Percentiles rank a stretch among this genome's conserved stretches.
phyloP scores from a whole-genome alignment of 2,113 vertebrate genomes.

The Cololabis saira region DNA sequence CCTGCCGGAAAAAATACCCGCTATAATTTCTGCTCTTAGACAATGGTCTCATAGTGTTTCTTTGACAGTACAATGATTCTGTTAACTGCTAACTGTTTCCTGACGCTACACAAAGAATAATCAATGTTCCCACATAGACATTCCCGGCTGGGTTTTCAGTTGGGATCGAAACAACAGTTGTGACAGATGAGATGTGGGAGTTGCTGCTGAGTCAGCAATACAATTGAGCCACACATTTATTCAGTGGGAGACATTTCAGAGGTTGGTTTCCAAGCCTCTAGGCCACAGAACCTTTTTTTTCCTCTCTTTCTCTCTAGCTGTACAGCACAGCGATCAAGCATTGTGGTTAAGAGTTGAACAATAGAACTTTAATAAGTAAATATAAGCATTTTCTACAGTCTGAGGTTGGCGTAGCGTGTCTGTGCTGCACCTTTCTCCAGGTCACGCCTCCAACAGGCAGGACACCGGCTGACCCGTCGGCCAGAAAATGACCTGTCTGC shows the following conservation, averaged over 20 bases:
- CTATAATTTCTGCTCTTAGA: too few species aligned
- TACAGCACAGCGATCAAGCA: background rate
- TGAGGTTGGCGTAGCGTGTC: background rate
- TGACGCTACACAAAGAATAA: background rate
- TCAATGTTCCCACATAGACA: background rate
- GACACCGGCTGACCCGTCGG: conserved; percentile 13
- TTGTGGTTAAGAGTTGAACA: conserved; percentile 13
- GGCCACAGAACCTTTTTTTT: conserved; percentile 2
- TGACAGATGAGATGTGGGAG: conserved; percentile 22
- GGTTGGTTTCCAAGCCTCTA: conserved; percentile 3
- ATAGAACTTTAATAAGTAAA: conserved; percentile 1
- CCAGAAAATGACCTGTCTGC: conserved; percentile 16
- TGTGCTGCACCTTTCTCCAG: conserved; percentile 8
- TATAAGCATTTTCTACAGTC: background rate
- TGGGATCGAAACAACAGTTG: conserved; percentile 25
- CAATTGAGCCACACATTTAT: conserved; percentile 23
- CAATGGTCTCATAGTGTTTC: background rate
- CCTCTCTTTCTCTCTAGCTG: too few species aligned
- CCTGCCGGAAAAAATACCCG: too few species aligned
- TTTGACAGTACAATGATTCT: background rate
- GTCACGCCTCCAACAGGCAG: conserved; percentile 13
- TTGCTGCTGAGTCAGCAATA: conserved; percentile 36
- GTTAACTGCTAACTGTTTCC: too few species aligned
- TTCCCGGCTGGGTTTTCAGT: background rate
- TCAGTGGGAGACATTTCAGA: conserved; percentile 19